Evolutionary conservation across 1,140 invertebrate genomes (phyloP).

Genomic region (Aethina tumida): DNA sequence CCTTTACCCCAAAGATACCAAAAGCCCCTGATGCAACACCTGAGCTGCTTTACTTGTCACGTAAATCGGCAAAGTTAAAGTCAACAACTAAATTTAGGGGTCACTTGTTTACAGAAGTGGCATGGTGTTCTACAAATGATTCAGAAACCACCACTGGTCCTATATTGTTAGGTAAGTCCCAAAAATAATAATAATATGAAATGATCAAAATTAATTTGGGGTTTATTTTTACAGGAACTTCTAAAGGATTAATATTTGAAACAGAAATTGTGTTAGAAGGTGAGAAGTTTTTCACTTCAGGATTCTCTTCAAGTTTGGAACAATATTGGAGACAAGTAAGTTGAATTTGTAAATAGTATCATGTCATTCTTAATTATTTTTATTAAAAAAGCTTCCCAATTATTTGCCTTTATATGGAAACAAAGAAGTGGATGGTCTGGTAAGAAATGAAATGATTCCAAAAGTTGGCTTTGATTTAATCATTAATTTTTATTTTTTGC

Average conservation of each 20-base stretch:
- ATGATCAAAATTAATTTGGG: conserved; percentile 1
- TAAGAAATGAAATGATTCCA: too few species aligned
- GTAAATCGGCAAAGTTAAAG: conserved; percentile 41
- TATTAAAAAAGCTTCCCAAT: conserved; percentile 58
- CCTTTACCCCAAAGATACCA: conserved; percentile 54
- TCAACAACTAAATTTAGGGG: conserved; percentile 51
- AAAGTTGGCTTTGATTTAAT: too few species aligned
- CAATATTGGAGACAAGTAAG: conserved; percentile 81
- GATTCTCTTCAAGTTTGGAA: conserved; percentile 55
- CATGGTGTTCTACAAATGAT: conserved; percentile 73
- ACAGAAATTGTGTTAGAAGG: conserved; percentile 73
- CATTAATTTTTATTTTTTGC: too few species aligned
- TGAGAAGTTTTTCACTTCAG: conserved; percentile 61
- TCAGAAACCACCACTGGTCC: conserved; percentile 62
- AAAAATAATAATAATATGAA: not conserved
- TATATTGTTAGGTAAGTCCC: conserved; percentile 67
- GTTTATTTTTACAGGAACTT: conserved; percentile 54
- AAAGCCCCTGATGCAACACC: conserved; percentile 49
- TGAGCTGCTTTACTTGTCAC: conserved; percentile 71
- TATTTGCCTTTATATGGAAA: conserved; percentile 61
- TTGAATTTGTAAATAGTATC: conserved; percentile 7
- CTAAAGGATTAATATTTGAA: conserved; percentile 85
- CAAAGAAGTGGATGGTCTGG: conserved; percentile 62
- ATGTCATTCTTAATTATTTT: conserved; percentile 19
- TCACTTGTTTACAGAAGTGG: conserved; percentile 83